Evolutionary conservation across 2,888 invertebrate genomes (phyloP).

Genomic region (Agriotes lineatus): DNA sequence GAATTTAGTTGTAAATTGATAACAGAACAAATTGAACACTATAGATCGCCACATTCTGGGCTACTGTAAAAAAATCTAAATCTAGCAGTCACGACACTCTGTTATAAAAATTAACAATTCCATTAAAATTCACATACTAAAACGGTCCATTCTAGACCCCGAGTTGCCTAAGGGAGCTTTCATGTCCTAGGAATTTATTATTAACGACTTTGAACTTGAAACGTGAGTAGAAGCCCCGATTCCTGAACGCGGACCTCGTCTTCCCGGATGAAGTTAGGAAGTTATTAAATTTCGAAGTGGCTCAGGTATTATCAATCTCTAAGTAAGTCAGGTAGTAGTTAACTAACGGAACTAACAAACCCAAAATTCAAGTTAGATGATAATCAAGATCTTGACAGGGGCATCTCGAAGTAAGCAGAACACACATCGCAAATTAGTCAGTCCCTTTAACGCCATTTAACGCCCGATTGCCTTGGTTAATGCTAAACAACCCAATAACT

Average conservation of each 20-base stretch:
- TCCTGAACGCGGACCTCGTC: background rate
- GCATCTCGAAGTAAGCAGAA: too few relatives aligned
- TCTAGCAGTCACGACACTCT: too few relatives aligned
- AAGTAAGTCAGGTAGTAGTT: background rate
- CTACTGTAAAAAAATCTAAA: too few relatives aligned
- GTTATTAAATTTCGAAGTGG: background rate
- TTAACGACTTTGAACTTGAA: background rate
- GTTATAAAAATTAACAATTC: too few relatives aligned
- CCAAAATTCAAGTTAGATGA: background rate
- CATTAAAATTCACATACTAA: too few relatives aligned
- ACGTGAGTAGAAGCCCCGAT: background rate
- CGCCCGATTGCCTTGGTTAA: background rate
- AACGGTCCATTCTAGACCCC: too few relatives aligned
- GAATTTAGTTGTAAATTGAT: too few relatives aligned
- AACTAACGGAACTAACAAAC: too few relatives aligned
- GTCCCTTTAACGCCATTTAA: background rate
- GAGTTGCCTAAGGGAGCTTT: background rate
- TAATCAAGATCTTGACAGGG: background rate
- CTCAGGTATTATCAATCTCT: background rate
- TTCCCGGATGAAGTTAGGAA: background rate
- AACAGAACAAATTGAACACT: too few relatives aligned
- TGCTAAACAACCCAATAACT: background rate
- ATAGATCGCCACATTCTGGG: too few relatives aligned
- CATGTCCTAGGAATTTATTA: background rate
- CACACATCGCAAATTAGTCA: slow-evolving; percentile 9